phyloP scores from a whole-genome alignment of 2,113 vertebrate species.

The Paracyprichromis sp. region DNA sequence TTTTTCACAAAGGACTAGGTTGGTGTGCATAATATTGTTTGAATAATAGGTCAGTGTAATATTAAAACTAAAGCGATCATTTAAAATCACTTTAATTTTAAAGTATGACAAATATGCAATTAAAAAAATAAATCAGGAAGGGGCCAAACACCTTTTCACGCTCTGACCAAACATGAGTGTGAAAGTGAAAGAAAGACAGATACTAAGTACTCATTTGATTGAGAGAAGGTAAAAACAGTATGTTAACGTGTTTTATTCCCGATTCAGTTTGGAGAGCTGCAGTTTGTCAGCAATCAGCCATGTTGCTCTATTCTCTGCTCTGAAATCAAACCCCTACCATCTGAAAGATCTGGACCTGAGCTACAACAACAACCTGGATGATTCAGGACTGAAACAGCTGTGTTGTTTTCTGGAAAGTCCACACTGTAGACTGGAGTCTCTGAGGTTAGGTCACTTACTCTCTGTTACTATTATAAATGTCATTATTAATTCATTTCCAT shows the following conservation, averaged over 20 bases:
- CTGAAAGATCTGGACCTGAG: not conserved
- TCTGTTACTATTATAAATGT: not conserved
- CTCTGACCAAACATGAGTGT: not conserved
- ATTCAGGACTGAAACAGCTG: not conserved
- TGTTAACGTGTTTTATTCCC: not conserved
- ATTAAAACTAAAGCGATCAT: not conserved
- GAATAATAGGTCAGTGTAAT: not conserved
- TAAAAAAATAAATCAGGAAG: not conserved
- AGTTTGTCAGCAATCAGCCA: not conserved
- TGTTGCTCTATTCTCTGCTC: not conserved
- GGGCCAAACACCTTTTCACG: not conserved
- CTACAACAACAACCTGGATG: not conserved
- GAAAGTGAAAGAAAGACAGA: not conserved
- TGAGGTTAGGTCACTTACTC: not conserved
- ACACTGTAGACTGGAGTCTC: not conserved
- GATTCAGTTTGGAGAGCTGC: not conserved
- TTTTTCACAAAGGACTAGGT: not conserved
- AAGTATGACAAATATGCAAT: not conserved
- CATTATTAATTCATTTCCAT: not conserved
- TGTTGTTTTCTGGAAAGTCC: not conserved
- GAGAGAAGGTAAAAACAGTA: not conserved
- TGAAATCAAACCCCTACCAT: not conserved
- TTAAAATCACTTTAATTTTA: not conserved
- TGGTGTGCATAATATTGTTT: not conserved
- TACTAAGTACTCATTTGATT: not conserved